Conservation (phyloP, 2,113 vertebrate species). For the Laticauda laticaudata region DNA sequence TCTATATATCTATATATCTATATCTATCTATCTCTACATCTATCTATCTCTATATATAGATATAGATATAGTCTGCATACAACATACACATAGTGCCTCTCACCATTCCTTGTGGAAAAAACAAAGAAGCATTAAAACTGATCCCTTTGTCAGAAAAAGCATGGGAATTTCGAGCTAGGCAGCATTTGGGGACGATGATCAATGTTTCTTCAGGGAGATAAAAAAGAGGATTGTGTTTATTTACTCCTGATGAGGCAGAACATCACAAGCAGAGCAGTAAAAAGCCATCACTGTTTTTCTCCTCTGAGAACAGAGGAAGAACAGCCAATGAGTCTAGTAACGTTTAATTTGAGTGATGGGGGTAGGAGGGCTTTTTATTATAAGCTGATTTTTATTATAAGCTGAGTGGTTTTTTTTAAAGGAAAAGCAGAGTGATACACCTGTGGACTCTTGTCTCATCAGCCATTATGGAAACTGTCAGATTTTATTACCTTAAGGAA, state of each 20-base stretch:
- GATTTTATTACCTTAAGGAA: conserved; percentile 78
- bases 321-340: conserved; percentile 74
- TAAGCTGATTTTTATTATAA: conserved; percentile 65
- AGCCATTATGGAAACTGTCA: conserved; percentile 75
- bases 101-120: not conserved
- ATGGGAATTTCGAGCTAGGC: conserved; percentile 75
- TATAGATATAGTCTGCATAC: conserved; percentile 67
- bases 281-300: conserved; percentile 74
- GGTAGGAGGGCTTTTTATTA: conserved; percentile 65
- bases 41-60: too few relatives aligned
- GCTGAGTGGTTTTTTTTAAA: conserved; percentile 33
- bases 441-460: conserved; percentile 73
- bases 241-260: conserved; percentile 73
- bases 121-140: not conserved
- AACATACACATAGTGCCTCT: conserved; percentile 72
- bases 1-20: too few relatives aligned
- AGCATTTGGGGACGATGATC: conserved; percentile 81
- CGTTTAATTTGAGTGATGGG: conserved; percentile 75
- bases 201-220: conserved; percentile 75
- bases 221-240: conserved; percentile 82
- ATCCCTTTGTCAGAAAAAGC: conserved; percentile 46
- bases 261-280: conserved; percentile 85
- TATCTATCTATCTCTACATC: too few relatives aligned
- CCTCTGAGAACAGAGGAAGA: conserved; percentile 71
- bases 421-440: conserved; percentile 66